Conservation (phyloP, 1,140 invertebrate species). For the Heterodera carotae region DNA sequence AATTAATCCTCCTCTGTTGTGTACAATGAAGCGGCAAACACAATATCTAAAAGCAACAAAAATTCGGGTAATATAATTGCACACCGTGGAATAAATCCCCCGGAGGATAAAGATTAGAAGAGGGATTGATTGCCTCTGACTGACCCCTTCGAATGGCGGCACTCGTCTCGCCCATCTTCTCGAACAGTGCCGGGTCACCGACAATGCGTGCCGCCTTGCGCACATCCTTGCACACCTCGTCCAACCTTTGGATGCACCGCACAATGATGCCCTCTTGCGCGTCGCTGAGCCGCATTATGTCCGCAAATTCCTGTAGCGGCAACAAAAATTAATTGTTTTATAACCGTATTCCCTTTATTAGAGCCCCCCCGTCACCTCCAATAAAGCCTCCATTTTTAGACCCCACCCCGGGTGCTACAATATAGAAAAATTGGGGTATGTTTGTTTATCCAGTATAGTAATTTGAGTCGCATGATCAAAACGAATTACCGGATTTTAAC, state of each 20-base stretch:
- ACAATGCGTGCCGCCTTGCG: conserved; percentile 85
- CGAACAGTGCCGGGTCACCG: conserved; percentile 83
- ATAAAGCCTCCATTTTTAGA: too few species aligned
- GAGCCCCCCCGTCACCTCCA: too few species aligned
- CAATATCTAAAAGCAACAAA: conserved; percentile 75
- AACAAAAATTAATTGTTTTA: conserved; percentile 5
- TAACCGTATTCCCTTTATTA: too few species aligned
- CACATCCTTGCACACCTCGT: conserved; percentile 88
- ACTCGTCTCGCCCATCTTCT: conserved; percentile 93
- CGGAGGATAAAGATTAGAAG: too few species aligned
- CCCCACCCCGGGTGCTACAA: too few species aligned
- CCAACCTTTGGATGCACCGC: conserved; percentile 90
- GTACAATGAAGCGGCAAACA: conserved; percentile 94
- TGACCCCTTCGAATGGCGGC: conserved; percentile 79
- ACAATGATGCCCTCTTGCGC: conserved; percentile 98
- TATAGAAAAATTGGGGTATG: too few species aligned
- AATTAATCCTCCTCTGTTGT: conserved; percentile 68
- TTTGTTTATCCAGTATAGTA: too few species aligned
- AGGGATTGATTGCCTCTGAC: too few species aligned
- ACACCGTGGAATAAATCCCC: too few species aligned
- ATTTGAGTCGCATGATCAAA: too few species aligned
- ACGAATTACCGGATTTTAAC: too few species aligned
- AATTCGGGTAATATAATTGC: too few species aligned
- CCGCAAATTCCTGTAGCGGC: conserved; percentile 65
- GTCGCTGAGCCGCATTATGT: conserved; percentile 88